Conservation (phyloP, 2,113 vertebrate genomes). For the Calyptomena viridis region DNA sequence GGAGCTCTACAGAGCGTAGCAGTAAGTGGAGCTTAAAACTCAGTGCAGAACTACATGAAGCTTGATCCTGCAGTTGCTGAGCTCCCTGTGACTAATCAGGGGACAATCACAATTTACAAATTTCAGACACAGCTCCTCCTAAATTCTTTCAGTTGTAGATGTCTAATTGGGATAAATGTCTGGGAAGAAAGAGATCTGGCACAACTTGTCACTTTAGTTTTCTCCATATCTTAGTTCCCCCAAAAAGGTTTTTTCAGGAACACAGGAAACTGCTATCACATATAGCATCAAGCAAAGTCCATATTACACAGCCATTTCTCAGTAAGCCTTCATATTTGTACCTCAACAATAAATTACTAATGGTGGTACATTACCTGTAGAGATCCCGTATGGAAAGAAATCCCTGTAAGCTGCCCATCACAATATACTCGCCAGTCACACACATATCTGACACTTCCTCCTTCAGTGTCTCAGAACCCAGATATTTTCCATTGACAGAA, state of each 20-base stretch:
- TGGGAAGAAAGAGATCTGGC: not conserved
- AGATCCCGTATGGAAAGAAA: constrained; percentile 91
- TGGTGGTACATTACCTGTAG: constrained; percentile 82
- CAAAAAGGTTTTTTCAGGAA: not conserved
- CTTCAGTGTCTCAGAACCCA: constrained; percentile 85
- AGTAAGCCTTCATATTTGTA: not conserved
- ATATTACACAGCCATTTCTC: not conserved
- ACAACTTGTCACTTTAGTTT: not conserved
- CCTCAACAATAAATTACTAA: not conserved
- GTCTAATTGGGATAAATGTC: not conserved
- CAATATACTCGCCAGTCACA: constrained; percentile 85
- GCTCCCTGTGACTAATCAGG: not conserved
- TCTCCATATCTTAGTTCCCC: not conserved
- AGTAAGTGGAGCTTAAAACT: not conserved
- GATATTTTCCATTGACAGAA: constrained; percentile 91
- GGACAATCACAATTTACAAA: not conserved
- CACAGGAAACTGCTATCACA: not conserved
- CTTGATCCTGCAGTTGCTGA: not conserved
- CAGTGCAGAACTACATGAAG: not conserved
- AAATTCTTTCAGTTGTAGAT: not conserved
- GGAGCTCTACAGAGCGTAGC: not conserved
- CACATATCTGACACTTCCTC: constrained; percentile 94
- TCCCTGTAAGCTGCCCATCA: constrained; percentile 91
- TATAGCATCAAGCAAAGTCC: not conserved
- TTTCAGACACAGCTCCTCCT: not conserved